Evolutionary conservation across 2,797 vertebrate genomes (phyloP).

Genomic region (Tiaroga cobitis): DNA sequence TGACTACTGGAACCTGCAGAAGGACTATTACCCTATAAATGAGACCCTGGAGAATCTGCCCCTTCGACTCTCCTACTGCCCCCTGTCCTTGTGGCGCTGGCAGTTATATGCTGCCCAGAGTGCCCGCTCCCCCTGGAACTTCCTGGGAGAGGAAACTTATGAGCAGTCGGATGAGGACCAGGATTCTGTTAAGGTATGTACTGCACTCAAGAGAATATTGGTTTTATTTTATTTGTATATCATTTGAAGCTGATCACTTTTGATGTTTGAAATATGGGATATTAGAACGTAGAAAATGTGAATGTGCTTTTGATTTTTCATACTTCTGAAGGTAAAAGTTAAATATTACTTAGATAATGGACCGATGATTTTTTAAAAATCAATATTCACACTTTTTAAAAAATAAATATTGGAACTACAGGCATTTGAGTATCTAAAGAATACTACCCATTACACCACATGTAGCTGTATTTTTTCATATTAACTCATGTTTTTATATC

Average conservation of each 20-base stretch:
- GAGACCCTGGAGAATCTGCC: conserved; percentile 84
- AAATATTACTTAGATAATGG: background rate
- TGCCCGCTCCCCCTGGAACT: conserved; percentile 92
- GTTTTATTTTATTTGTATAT: background rate
- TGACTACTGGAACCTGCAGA: conserved; percentile 99
- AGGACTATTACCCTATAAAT: conserved; percentile 93
- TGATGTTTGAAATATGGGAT: no score
- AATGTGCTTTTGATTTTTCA: no score
- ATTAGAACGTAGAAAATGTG: no score
- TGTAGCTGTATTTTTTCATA: no score
- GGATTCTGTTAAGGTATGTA: conserved; percentile 91
- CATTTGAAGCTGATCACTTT: no score
- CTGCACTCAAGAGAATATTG: background rate
- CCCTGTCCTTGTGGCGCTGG: conserved; percentile 94
- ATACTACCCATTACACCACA: background rate
- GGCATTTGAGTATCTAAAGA: background rate
- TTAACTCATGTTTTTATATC: no score
- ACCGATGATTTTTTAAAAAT: background rate
- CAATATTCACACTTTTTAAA: no score
- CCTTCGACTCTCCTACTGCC: conserved; percentile 87
- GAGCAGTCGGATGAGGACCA: conserved; percentile 97
- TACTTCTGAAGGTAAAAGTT: no score
- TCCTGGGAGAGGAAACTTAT: conserved; percentile 91
- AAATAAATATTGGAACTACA: background rate
- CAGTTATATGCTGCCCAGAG: conserved; percentile 95